phyloP scores from a whole-genome alignment of 2,113 vertebrate species.

The Cebidichthys violaceus region DNA sequence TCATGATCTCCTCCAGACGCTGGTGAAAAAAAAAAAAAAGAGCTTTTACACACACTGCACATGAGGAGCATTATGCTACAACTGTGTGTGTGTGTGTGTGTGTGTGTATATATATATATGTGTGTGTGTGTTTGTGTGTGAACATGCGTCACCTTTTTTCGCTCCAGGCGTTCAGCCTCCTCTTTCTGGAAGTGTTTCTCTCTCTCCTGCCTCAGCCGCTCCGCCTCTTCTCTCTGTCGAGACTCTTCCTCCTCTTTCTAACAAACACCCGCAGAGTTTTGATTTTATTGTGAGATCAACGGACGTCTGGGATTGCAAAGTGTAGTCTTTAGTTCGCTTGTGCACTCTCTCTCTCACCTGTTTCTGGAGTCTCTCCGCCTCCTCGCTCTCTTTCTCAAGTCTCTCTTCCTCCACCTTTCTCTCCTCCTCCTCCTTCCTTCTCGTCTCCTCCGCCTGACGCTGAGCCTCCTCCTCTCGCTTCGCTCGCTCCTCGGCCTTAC shows the following conservation, averaged over 20 bases:
- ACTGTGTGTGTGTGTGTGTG: neutral
- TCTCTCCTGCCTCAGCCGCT: slow-evolving; percentile 89
- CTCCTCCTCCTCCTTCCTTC: slow-evolving; percentile 77
- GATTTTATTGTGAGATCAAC: neutral
- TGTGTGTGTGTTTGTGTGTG: neutral
- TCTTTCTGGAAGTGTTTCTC: slow-evolving; percentile 96
- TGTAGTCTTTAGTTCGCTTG: neutral
- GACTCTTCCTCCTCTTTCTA: slow-evolving; percentile 91
- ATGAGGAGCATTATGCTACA: accelerated
- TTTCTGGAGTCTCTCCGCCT: slow-evolving; percentile 84
- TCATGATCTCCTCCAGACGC: slow-evolving; percentile 99
- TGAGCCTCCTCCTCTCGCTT: slow-evolving; percentile 89
- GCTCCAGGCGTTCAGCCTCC: slow-evolving; percentile 95
- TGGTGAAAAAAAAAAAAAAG: slow-evolving; percentile 65
- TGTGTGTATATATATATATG: too few relatives aligned
- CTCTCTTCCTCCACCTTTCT: slow-evolving; percentile 84
- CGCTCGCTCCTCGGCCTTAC: slow-evolving; percentile 88
- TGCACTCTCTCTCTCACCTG: slow-evolving; percentile 82
- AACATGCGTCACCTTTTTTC: slow-evolving; percentile 90
- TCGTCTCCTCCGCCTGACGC: slow-evolving; percentile 84
- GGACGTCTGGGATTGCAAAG: neutral
- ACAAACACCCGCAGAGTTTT: neutral
- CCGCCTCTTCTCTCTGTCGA: slow-evolving; percentile 89
- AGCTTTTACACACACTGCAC: neutral
- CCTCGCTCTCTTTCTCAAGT: slow-evolving; percentile 85